phyloP scores from a whole-genome alignment of 2,888 invertebrate genomes.

The Plutella xylostella region DNA sequence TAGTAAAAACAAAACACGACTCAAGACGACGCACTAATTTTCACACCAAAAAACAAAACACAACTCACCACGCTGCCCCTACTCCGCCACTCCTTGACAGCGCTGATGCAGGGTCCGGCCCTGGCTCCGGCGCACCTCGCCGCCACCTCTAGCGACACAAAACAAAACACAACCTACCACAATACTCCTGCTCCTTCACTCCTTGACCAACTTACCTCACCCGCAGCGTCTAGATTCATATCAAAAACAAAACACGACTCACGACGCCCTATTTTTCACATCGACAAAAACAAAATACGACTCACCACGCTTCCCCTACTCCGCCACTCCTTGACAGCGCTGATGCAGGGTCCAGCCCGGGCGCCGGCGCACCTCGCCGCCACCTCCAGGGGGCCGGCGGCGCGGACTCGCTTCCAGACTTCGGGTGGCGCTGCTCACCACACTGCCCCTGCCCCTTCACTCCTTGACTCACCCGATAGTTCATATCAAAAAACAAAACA shows the following conservation, averaged over 20 bases:
- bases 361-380: conserved; percentile 54
- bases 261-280: too few relatives aligned
- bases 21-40: too few relatives aligned
- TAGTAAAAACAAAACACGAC: too few relatives aligned
- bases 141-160: conserved; percentile 51
- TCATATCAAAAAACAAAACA: too few relatives aligned
- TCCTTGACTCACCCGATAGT: too few relatives aligned
- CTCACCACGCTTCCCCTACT: conserved; percentile 49
- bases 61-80: conserved; percentile 51
- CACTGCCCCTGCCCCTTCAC: background rate
- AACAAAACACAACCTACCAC: conserved; percentile 30
- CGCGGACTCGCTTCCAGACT: conserved; percentile 45
- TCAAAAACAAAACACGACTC: too few relatives aligned
- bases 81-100: conserved; percentile 54
- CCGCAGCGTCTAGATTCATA: too few relatives aligned
- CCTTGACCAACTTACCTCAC: too few relatives aligned
- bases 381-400: conserved; percentile 51
- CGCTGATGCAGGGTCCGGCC: conserved; percentile 50
- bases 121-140: conserved; percentile 51
- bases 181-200: conserved; percentile 53
- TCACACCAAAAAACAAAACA: too few relatives aligned
- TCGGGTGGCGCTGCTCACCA: conserved; percentile 27
- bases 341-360: conserved; percentile 50
- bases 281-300: too few relatives aligned
- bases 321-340: conserved; percentile 54